A percentile compares a stretch with the other conserved stretches of the same genome.
These are phyloP conservation scores for Karalla daura DNA, from an alignment of 2,797 vertebrate species.

Conservation along the genomic window DNA sequence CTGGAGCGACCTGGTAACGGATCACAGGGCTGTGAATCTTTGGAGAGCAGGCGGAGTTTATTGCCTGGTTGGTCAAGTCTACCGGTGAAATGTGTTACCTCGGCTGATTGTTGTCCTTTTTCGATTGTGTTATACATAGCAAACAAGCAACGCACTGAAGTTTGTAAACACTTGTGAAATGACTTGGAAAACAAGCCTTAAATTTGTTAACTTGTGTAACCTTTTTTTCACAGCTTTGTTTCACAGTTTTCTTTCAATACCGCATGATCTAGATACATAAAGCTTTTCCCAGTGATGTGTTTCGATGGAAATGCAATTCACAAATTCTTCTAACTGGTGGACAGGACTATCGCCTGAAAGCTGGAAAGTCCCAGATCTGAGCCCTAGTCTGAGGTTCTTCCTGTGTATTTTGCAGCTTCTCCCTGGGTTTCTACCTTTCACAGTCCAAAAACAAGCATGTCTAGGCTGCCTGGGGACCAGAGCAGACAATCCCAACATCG, in stretches of 20 bases:
- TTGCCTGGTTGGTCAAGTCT: neutral
- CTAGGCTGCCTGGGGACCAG: too few species aligned
- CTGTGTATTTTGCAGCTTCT: too few species aligned
- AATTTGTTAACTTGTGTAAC: neutral
- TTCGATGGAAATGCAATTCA: slow-evolving; percentile 30
- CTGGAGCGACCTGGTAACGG: neutral
- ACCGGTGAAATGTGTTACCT: neutral
- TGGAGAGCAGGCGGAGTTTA: neutral
- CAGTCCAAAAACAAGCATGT: too few species aligned
- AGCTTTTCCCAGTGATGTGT: neutral
- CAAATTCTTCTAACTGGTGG: too few species aligned
- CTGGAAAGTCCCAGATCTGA: too few species aligned
- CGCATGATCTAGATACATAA: neutral
- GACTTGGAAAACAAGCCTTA: neutral
- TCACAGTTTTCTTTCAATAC: neutral
- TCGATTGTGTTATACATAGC: neutral
- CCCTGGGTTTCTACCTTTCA: too few species aligned
- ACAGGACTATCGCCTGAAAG: too few species aligned
- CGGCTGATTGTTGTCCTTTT: neutral
- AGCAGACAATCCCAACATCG: too few species aligned
- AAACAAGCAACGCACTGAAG: neutral
- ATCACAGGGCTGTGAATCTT: neutral
- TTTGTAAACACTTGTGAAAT: neutral
- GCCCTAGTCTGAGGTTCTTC: too few species aligned
- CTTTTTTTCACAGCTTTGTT: too few species aligned